Evolutionary conservation across 2,888 invertebrate species (phyloP).

Genomic region (Pollenia angustigena): DNA sequence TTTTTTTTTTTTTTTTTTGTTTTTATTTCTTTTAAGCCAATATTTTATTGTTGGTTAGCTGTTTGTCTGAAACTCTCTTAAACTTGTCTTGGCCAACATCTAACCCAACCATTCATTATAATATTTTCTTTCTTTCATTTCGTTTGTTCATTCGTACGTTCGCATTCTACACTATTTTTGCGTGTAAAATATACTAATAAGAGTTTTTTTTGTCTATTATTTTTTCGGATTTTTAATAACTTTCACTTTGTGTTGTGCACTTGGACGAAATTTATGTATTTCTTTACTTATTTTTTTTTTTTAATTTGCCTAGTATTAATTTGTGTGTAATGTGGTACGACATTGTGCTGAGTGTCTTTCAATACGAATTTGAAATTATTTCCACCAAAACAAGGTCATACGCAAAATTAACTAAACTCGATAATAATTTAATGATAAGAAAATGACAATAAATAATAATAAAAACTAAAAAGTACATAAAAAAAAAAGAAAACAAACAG

Average conservation of each 20-base stretch:
- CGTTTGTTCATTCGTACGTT: constrained; percentile 47
- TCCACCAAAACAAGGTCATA: constrained; percentile 69
- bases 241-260: constrained; percentile 72
- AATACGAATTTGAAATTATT: constrained; percentile 54
- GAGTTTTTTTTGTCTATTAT: constrained; percentile 35
- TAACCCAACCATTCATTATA: constrained; percentile 42
- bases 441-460: constrained; percentile 40
- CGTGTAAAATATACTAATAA: constrained; percentile 61
- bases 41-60: constrained; percentile 26
- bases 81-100: constrained; percentile 53
- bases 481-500: constrained; percentile 26
- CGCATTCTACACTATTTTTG: constrained; percentile 71
- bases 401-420: constrained; percentile 56
- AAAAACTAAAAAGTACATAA: neutral
- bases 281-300: constrained; percentile 16
- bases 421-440: constrained; percentile 45
- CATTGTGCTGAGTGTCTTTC: constrained; percentile 38
- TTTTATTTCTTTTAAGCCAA: constrained; percentile 50
- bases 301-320: constrained; percentile 22
- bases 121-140: constrained; percentile 54
- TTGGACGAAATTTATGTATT: constrained; percentile 57
- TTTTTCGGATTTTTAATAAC: constrained; percentile 66
- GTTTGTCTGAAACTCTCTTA: constrained; percentile 54
- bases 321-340: constrained; percentile 15
- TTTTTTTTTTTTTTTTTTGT: constrained; percentile 39